Conservation (phyloP, 2,888 invertebrate genomes). For the Lepas anatifera region DNA sequence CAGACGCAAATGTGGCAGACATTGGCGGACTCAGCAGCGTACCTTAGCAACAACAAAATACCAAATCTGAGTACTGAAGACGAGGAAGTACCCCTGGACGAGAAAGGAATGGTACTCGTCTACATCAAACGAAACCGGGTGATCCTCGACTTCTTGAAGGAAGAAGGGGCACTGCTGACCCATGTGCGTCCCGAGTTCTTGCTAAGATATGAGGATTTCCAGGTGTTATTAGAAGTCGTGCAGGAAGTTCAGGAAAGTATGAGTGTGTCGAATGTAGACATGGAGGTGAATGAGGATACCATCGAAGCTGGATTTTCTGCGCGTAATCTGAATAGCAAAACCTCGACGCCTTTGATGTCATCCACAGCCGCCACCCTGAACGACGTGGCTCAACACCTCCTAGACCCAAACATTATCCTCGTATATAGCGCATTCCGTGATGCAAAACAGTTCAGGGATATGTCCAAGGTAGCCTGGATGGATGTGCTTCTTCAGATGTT, state of each 20-base stretch:
- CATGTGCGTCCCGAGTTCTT: constrained; percentile 36
- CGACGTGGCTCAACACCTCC: neutral
- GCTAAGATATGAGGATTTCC: constrained; percentile 35
- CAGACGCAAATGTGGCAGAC: constrained; percentile 6
- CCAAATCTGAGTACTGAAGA: neutral
- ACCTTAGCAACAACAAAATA: neutral
- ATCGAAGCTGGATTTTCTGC: neutral
- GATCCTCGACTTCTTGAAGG: constrained; percentile 26
- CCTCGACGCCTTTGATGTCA: neutral
- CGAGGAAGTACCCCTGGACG: neutral
- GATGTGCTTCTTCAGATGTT: constrained; percentile 49
- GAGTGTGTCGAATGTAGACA: neutral
- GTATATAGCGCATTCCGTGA: neutral
- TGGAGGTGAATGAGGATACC: neutral
- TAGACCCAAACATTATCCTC: neutral
- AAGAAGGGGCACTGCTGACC: constrained; percentile 33
- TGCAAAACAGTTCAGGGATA: constrained; percentile 27
- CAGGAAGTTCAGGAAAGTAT: neutral
- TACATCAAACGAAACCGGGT: neutral
- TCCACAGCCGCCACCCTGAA: neutral
- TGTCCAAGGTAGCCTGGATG: constrained; percentile 43
- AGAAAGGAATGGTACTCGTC: neutral
- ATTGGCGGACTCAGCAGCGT: neutral
- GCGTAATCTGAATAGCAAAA: neutral
- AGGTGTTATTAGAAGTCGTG: constrained; percentile 25